These are phyloP conservation scores for Brachyopa scutellaris DNA, from an alignment of 2,888 invertebrate genomes.

Conservation along the genomic window DNA sequence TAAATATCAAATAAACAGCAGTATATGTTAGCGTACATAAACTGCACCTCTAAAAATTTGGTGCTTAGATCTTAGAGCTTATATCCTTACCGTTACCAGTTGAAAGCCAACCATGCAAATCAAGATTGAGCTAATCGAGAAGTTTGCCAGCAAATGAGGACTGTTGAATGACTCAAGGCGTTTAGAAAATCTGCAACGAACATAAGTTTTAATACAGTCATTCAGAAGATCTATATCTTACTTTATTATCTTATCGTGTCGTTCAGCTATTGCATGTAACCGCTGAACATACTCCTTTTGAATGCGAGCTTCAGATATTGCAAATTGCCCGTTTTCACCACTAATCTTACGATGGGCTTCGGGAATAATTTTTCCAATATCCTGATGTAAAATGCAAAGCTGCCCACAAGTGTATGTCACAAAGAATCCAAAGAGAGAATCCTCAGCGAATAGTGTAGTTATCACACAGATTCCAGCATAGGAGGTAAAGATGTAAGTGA, in stretches of 20 bases:
- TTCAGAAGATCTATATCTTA: slow-evolving; percentile 71
- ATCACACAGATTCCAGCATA: slow-evolving; percentile 80
- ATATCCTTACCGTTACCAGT: slow-evolving; percentile 78
- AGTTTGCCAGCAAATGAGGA: slow-evolving; percentile 79
- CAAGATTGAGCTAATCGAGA: slow-evolving; percentile 79
- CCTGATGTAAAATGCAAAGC: slow-evolving; percentile 78
- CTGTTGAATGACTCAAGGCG: slow-evolving; percentile 79
- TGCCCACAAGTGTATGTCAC: slow-evolving; percentile 80
- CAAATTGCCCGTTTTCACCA: slow-evolving; percentile 30
- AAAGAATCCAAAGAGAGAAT: slow-evolving; percentile 80
- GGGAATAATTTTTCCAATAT: slow-evolving; percentile 75
- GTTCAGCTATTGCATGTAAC: slow-evolving; percentile 75
- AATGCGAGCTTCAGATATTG: slow-evolving; percentile 30
- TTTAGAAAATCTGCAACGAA: slow-evolving; percentile 76
- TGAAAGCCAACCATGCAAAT: slow-evolving; percentile 82
- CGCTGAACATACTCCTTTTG: slow-evolving; percentile 71
- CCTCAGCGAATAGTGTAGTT: slow-evolving; percentile 80
- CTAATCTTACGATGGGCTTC: slow-evolving; percentile 66
- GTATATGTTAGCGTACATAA: too few relatives aligned
- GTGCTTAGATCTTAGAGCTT: too few relatives aligned
- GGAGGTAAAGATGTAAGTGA: slow-evolving; percentile 80
- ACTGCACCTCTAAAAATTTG: too few relatives aligned
- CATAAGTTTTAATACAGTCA: neutral
- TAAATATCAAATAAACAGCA: too few relatives aligned
- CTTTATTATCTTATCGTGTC: slow-evolving; percentile 79